Conservation (phyloP, 2,797 vertebrate genomes). For the Platyrinchus mystaceus region DNA sequence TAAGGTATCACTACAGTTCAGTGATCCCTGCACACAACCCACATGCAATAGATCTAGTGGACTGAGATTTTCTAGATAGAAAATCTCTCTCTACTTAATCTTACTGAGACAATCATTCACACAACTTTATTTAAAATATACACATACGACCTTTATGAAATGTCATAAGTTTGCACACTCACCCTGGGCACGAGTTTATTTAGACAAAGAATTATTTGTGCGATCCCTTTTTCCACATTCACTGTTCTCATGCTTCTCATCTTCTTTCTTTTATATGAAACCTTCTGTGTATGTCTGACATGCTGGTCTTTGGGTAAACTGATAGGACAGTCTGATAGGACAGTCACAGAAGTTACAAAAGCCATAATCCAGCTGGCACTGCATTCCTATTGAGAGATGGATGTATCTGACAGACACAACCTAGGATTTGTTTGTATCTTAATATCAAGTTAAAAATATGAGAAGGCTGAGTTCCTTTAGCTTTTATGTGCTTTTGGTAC, state of each 20-base stretch:
- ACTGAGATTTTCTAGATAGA: neutral
- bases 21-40: neutral
- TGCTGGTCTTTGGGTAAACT: neutral
- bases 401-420: neutral
- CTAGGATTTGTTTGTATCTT: neutral
- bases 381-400: neutral
- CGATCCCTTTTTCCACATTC: neutral
- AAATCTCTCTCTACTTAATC: neutral
- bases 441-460: neutral
- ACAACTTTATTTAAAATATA: neutral
- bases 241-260: neutral
- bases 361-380: neutral
- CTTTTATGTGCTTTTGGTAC: neutral
- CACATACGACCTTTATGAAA: neutral
- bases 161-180: neutral
- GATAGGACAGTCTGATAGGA: too few relatives aligned
- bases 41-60: neutral
- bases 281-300: neutral
- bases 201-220: neutral
- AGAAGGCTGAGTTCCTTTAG: neutral
- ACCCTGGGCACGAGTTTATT: neutral
- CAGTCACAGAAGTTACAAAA: neutral
- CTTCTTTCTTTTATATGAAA: neutral
- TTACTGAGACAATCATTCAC: neutral
- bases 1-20: neutral